Conservation (phyloP, 92 coral and sea anemone species). For the Porites rus region DNA sequence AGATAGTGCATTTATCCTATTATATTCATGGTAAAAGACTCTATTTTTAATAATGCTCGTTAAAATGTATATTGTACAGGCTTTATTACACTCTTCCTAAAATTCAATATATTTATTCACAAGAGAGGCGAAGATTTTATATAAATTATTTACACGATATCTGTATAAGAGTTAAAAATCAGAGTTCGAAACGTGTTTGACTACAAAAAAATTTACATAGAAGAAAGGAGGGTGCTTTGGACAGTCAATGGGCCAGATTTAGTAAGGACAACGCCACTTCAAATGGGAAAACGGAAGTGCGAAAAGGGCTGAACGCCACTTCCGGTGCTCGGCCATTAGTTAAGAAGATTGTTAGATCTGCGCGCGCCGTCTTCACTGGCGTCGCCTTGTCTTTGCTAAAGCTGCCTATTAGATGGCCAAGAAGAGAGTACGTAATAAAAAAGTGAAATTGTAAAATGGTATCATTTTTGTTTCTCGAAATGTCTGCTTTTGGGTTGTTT, state of each 20-base stretch:
- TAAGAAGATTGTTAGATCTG: too few species aligned
- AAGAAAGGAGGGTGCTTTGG: background rate
- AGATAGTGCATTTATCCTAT: background rate
- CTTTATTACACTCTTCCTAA: background rate
- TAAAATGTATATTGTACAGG: constrained; percentile 12
- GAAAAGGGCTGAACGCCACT: too few species aligned
- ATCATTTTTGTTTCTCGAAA: background rate
- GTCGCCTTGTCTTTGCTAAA: too few species aligned
- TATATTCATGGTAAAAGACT: background rate
- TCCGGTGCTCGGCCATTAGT: too few species aligned
- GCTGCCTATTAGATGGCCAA: too few species aligned
- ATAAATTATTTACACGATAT: background rate
- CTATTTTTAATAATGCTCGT: constrained; percentile 2
- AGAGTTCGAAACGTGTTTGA: background rate
- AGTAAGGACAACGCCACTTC: too few species aligned
- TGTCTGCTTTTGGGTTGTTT: background rate
- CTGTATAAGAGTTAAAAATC: background rate
- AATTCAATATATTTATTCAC: constrained; percentile 36
- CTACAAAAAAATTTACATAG: background rate
- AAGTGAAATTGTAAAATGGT: background rate
- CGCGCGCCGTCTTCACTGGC: too few species aligned
- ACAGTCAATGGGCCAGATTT: too few species aligned
- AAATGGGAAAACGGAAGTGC: too few species aligned
- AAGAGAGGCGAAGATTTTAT: background rate
- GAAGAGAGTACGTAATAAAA: background rate